These are phyloP conservation scores for Lacanobia wlatinum DNA, from an alignment of 2,888 invertebrate species.

Conservation along the genomic window DNA sequence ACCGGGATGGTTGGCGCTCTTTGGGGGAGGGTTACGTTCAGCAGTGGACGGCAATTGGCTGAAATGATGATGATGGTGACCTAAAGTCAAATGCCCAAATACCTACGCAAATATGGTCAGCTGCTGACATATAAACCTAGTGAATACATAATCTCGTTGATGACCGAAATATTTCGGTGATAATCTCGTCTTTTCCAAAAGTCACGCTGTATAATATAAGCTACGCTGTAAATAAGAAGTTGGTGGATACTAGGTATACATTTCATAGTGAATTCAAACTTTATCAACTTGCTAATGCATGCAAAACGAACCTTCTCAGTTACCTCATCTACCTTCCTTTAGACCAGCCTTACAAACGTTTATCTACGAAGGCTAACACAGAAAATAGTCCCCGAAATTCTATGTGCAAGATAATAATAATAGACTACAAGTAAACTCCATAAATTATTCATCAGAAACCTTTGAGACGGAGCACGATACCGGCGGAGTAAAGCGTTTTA, in stretches of 20 bases:
- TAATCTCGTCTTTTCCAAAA: no score
- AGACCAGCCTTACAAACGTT: constrained; percentile 19
- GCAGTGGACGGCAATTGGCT: no score
- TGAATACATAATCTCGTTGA: neutral
- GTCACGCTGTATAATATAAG: no score
- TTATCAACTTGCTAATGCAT: constrained; percentile 6
- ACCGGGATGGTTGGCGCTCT: no score
- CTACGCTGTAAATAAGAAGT: no score
- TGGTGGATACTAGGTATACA: neutral
- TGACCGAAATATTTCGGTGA: no score
- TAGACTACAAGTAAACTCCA: constrained; percentile 51
- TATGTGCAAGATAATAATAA: constrained; percentile 57
- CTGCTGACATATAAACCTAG: no score
- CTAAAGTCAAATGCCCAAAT: no score
- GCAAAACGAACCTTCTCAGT: constrained; percentile 16
- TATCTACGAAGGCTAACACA: constrained; percentile 25
- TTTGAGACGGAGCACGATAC: constrained; percentile 49
- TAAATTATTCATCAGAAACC: constrained; percentile 59
- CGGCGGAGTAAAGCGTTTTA: constrained; percentile 53
- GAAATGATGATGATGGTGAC: no score
- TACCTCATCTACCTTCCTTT: neutral
- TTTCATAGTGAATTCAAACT: neutral
- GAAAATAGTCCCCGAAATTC: constrained; percentile 45
- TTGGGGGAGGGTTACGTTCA: no score
- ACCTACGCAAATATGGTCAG: no score